These are phyloP conservation scores for Drosophila putrida DNA, from an alignment of 2,888 invertebrate species.

Conservation along the genomic window DNA sequence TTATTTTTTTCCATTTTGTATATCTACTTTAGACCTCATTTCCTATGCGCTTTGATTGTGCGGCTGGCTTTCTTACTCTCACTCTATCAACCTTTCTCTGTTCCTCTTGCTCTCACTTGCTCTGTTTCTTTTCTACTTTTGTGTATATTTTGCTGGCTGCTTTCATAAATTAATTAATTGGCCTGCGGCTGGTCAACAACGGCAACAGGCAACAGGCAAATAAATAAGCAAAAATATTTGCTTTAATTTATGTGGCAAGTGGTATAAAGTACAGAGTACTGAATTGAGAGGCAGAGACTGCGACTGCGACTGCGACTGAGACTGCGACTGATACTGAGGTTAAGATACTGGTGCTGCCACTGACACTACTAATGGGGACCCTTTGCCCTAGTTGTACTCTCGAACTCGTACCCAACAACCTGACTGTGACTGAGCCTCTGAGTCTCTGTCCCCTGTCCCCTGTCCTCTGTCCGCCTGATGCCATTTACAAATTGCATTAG, in stretches of 20 bases:
- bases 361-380: slow-evolving; percentile 23
- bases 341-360: slow-evolving; percentile 5
- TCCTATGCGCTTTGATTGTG: slow-evolving; percentile 65
- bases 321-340: slow-evolving; percentile 5
- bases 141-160: slow-evolving; percentile 60
- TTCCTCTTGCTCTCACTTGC: not conserved
- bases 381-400: slow-evolving; percentile 52
- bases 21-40: slow-evolving; percentile 47
- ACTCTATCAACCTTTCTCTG: not conserved
- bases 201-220: slow-evolving; percentile 59
- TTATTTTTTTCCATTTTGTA: slow-evolving; percentile 18
- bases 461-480: slow-evolving; percentile 32
- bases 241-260: slow-evolving; percentile 69
- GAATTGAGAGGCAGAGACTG: slow-evolving; percentile 14
- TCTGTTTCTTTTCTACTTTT: slow-evolving; percentile 26
- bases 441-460: not conserved
- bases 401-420: slow-evolving; percentile 16
- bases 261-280: slow-evolving; percentile 16
- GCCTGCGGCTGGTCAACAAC: slow-evolving; percentile 70
- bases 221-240: slow-evolving; percentile 77
- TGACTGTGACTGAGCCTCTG: slow-evolving; percentile 3
- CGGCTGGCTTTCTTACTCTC: slow-evolving; percentile 22
- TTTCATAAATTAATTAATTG: slow-evolving; percentile 80
- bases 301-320: slow-evolving; percentile 3
- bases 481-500: slow-evolving; percentile 81